Evolutionary conservation across 2,797 vertebrate species (phyloP).

Genomic region (Artibeus lituratus): DNA sequence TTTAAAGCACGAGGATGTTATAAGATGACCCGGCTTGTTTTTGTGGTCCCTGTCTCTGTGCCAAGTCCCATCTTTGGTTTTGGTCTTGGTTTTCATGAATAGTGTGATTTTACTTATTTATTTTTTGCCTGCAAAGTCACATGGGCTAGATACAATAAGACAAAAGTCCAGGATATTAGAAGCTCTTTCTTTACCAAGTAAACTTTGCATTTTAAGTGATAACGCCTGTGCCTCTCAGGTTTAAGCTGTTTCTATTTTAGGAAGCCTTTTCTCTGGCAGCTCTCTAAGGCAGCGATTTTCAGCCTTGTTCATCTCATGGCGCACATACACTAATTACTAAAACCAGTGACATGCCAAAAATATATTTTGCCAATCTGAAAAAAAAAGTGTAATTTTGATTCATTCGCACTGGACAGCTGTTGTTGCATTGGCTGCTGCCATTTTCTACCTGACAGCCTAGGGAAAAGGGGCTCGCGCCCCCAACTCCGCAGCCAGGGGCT

Average conservation of each 20-base stretch:
- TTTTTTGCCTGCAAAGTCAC: not conserved
- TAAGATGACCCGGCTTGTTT: not conserved
- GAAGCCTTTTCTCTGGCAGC: not conserved
- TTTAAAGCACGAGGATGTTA: conserved; percentile 52
- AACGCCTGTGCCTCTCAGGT: not conserved
- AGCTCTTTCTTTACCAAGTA: not conserved
- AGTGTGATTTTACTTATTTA: not conserved
- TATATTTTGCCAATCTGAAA: too few relatives aligned
- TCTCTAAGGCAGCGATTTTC: not conserved
- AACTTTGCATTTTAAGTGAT: not conserved
- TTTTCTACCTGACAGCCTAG: too few relatives aligned
- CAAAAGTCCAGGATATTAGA: not conserved
- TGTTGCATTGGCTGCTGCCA: too few relatives aligned
- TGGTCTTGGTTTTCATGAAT: conserved; percentile 37
- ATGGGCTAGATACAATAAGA: not conserved
- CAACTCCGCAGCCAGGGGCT: too few relatives aligned
- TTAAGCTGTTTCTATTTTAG: not conserved
- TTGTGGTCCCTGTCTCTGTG: not conserved
- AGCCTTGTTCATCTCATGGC: too few relatives aligned
- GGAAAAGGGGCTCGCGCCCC: too few relatives aligned
- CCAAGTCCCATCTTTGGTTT: conserved; percentile 10
- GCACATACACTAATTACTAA: too few relatives aligned
- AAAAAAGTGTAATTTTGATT: too few relatives aligned
- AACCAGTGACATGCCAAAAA: too few relatives aligned
- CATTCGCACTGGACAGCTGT: too few relatives aligned